phyloP scores from a whole-genome alignment of 1,140 invertebrate genomes.

The Aphaenogaster rudis region DNA sequence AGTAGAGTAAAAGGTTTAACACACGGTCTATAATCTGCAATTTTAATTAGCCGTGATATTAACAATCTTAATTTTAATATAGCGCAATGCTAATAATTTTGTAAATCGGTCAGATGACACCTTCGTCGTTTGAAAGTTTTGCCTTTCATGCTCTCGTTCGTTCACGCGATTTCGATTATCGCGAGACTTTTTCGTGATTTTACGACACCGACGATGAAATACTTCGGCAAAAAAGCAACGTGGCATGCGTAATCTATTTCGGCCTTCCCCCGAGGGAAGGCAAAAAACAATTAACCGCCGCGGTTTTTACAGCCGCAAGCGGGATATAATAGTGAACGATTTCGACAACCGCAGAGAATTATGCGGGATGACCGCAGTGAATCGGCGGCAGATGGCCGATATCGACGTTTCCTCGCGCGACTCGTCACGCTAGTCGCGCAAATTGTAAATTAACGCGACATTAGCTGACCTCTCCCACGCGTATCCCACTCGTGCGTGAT shows the following conservation, averaged over 20 bases:
- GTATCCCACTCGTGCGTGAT: neutral
- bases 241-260: constrained; percentile 62
- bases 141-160: neutral
- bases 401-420: constrained; percentile 68
- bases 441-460: constrained; percentile 83
- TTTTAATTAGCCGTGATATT: constrained; percentile 7
- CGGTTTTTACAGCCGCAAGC: constrained; percentile 60
- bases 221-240: constrained; percentile 56
- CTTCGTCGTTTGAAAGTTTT: constrained; percentile 26
- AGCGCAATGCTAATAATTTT: neutral
- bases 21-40: neutral
- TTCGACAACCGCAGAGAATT: constrained; percentile 61
- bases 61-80: neutral
- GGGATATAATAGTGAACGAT: constrained; percentile 62
- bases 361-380: constrained; percentile 65
- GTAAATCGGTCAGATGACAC: neutral
- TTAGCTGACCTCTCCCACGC: constrained; percentile 51
- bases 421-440: constrained; percentile 65
- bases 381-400: constrained; percentile 75
- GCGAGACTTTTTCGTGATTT: constrained; percentile 45
- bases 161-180: constrained; percentile 46
- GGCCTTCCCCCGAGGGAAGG: neutral
- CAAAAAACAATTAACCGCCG: constrained; percentile 64
- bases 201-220: constrained; percentile 58
- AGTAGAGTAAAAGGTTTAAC: neutral